phyloP scores from a whole-genome alignment of 2,888 invertebrate species.

The Acleris literana region DNA sequence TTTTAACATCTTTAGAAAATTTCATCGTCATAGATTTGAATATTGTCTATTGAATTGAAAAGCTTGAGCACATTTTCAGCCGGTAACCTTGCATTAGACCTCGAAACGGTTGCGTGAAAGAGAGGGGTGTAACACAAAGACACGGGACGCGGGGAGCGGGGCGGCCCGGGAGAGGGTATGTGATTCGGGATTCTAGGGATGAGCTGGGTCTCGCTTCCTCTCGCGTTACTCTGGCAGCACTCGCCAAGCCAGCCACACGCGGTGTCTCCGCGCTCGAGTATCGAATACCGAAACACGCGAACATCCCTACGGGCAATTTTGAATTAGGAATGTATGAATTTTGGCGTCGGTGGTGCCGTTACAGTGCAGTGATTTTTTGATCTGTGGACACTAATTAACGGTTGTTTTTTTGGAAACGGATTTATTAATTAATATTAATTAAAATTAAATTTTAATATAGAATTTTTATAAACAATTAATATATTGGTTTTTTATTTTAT shows the following conservation, averaged over 20 bases:
- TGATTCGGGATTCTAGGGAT: conserved; percentile 84
- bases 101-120: conserved; percentile 68
- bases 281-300: conserved; percentile 50
- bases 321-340: conserved; percentile 41
- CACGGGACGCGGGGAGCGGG: conserved; percentile 70
- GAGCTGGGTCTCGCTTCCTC: conserved; percentile 81
- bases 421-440: conserved; percentile 4
- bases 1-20: no score
- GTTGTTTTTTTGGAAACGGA: conserved; percentile 32
- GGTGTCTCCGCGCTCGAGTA: conserved; percentile 40
- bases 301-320: conserved; percentile 43
- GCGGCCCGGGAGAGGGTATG: conserved; percentile 78
- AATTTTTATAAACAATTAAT: neutral
- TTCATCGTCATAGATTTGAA: conserved; percentile 1
- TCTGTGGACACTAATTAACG: conserved; percentile 27
- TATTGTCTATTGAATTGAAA: conserved; percentile 50
- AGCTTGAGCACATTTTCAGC: conserved; percentile 59
- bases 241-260: conserved; percentile 75
- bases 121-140: conserved; percentile 76
- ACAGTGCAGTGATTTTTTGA: conserved; percentile 36
- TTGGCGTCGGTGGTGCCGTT: conserved; percentile 17
- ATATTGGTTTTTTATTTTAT: conserved; percentile 17
- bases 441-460: neutral
- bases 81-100: conserved; percentile 68
- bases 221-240: conserved; percentile 78